Base-by-base conservation (phyloP, 2,797 vertebrate genomes). In the Sebastes umbrosus region DNA sequence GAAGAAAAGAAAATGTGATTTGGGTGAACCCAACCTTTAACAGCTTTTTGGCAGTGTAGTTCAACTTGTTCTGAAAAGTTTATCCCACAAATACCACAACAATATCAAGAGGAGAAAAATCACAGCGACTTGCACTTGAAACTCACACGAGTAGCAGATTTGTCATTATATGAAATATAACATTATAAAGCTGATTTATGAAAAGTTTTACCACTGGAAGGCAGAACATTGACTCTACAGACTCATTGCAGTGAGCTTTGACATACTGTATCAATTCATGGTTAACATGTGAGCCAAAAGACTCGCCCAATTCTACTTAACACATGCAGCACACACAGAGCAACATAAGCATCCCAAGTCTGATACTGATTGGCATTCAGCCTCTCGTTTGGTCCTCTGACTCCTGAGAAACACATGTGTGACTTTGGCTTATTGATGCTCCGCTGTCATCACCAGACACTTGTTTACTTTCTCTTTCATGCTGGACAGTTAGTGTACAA, bases 151-250 rank as follows among this genome's bases (percentile, higher is more conserved):
- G 65, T 39, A 54, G 27, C 58, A 46, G 60, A 62, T 65, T 39
- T 8, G 18, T 69, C 59, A 54, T 18, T 60, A 13, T 8, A 27
- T 8, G 5, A 20, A 29, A 63, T 31, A 1, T 22, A 22, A 16
- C 16, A 54, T 64, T 50, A 64, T 13, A 29, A 36, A 39, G 22
- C 58, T 67, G 39, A 24, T 6, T 31, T 52, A 22, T 8, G 3
- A 43, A 75, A 43, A 4, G 8, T 57, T 39, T 75, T 59, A 52
- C 77, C 65, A 77, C 58, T 50, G 50, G 73, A 69, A 36, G 63
- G 69, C 50, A 54, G 29, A 80, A 59, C 11, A 70, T 65, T 39
- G 22, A 24, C 63, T 36, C 14, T 63, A 22, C 20, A 34, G 60
- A 22, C 20, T 58, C 24, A 70, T 12, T 57, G 31, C 31, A 69